Evolutionary conservation across 2,797 vertebrate species (phyloP), one percentile per base, ranked within the genome.

Genomic region (Odontamblyopus rebecca): DNA sequence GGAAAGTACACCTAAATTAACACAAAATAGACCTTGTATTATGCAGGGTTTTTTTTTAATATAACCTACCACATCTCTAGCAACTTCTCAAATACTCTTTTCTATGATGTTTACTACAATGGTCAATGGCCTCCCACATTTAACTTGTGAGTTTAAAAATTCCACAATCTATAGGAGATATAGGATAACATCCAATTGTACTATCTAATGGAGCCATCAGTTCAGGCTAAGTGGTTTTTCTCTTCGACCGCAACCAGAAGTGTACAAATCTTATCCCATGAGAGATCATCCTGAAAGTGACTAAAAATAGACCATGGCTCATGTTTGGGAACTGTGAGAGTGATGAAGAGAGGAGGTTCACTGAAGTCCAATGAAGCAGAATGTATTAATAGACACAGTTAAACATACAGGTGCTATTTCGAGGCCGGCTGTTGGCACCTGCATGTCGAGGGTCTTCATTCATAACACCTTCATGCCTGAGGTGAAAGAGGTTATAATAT

Each of bases 261-360:
- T 30, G 74, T 44, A 67, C 57, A 72, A 77, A 82, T 79, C 62
- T 80, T 84, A 88, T 81, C 77, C 71, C 68, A 62, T 61, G 16
- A 82, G 68, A 82, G 73, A 83, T 89, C 78, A 81, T 83, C 82
- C 70, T 89, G 76, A 77, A 82, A 86, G 76, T 69, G 44, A 71
- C 85, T 90, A 89, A 88, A 92, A 90, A 93, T 93, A 93, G 89
- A 82, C 60, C 74, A 69, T 67, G 77, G 80, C 78, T 70, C 82
- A 81, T 69, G 73, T 85, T 87, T 81, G 81, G 83, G 81, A 90
- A 91, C 85, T 85, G 75, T 64, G 64, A 62, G 73, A 41, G 79
- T 84, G 75, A 76, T 60, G 38, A 84, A 56, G 44, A 66, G 69
- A 86, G 76, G 85, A 87, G 79, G 86, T 86, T 82, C 90, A 85